phyloP scores from a whole-genome alignment of 2,888 invertebrate species.

The Seira musarum region DNA sequence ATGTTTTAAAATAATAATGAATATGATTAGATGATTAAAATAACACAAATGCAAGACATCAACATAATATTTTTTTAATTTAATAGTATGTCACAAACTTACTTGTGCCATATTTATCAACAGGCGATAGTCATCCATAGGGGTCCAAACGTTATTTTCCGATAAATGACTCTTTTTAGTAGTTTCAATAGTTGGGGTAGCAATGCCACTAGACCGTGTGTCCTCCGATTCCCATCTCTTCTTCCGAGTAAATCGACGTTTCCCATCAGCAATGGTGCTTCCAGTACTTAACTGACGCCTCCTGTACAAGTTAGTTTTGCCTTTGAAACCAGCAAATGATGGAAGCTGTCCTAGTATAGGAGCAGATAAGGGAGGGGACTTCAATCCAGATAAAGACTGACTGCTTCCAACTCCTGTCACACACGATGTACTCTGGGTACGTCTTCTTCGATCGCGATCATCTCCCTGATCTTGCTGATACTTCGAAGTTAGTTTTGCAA shows the following conservation, averaged over 20 bases:
- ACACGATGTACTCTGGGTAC: slow-evolving; percentile 33
- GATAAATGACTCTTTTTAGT: slow-evolving; percentile 68
- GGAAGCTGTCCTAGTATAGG: slow-evolving; percentile 19
- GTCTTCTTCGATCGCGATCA: slow-evolving; percentile 26
- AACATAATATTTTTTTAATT: neutral
- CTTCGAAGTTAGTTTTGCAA: slow-evolving; percentile 21
- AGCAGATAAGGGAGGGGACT: slow-evolving; percentile 31
- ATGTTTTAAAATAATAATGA: slow-evolving; percentile 51
- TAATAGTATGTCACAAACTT: slow-evolving; percentile 17
- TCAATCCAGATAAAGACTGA: neutral
- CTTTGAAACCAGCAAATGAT: slow-evolving; percentile 7
- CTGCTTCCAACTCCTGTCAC: too few relatives aligned
- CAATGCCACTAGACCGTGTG: slow-evolving; percentile 5
- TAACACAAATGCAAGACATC: slow-evolving; percentile 63
- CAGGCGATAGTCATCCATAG: slow-evolving; percentile 94
- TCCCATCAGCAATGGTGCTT: slow-evolving; percentile 18
- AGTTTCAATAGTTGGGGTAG: slow-evolving; percentile 2
- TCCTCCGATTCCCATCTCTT: slow-evolving; percentile 44
- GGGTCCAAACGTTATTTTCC: slow-evolving; percentile 91
- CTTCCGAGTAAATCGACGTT: slow-evolving; percentile 48
- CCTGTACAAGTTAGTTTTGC: slow-evolving; percentile 26
- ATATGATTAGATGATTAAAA: too few relatives aligned
- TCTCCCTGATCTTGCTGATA: slow-evolving; percentile 7
- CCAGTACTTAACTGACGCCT: slow-evolving; percentile 34
- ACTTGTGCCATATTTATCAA: slow-evolving; percentile 95